phyloP scores from a whole-genome alignment of 2,797 vertebrate species.

The Dallia pectoralis region DNA sequence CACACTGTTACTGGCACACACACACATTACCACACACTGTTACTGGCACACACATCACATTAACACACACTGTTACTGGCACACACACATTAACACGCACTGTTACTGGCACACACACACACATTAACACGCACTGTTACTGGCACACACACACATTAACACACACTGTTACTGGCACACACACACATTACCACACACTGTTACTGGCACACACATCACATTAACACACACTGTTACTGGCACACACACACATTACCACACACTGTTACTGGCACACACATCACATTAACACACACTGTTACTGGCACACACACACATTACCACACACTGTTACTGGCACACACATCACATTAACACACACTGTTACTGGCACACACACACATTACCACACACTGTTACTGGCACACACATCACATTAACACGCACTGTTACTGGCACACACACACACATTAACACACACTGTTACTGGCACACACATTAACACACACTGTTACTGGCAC shows the following conservation, averaged over 20 bases:
- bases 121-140: background rate
- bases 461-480: too few relatives aligned
- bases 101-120: background rate
- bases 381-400: background rate
- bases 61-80: background rate
- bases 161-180: too few relatives aligned
- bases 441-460: background rate
- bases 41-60: too few relatives aligned
- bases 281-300: too few relatives aligned
- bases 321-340: background rate
- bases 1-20: conserved; percentile 2
- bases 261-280: too few relatives aligned
- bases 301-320: background rate
- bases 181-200: background rate
- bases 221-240: conserved; percentile 7
- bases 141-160: background rate
- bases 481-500: conserved; percentile 8
- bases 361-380: background rate
- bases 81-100: too few relatives aligned
- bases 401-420: too few relatives aligned
- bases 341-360: too few relatives aligned
- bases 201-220: too few relatives aligned
- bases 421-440: conserved; percentile 4
- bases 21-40: background rate
- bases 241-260: background rate